These are phyloP conservation scores for Lasius fuliginosus DNA, from an alignment of 2,888 invertebrate species.

Conservation along the genomic window DNA sequence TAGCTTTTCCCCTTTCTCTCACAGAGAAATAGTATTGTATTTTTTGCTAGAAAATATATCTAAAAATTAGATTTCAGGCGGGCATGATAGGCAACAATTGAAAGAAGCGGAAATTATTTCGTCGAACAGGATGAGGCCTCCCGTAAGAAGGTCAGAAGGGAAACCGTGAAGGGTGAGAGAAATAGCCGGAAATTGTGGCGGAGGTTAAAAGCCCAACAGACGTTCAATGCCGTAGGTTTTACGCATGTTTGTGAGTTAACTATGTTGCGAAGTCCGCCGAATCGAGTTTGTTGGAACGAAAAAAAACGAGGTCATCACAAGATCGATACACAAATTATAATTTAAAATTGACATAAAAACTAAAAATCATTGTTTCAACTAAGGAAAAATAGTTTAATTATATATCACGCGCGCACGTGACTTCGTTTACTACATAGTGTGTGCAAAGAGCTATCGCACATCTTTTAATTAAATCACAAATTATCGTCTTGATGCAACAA, in stretches of 20 bases:
- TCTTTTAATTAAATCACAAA: constrained; percentile 21
- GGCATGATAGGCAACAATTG: neutral
- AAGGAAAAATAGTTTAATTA: neutral
- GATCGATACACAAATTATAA: neutral
- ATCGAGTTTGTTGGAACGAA: neutral
- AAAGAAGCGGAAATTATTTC: constrained; percentile 36
- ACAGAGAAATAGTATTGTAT: neutral
- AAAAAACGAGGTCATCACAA: neutral
- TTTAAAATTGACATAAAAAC: neutral
- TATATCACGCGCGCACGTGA: neutral
- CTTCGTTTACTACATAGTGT: neutral
- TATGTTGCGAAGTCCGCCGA: neutral
- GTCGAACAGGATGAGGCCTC: constrained; percentile 20
- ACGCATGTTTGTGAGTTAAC: neutral
- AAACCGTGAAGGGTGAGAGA: constrained; percentile 15
- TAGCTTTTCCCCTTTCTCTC: neutral
- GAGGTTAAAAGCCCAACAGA: constrained; percentile 11
- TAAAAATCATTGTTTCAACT: neutral
- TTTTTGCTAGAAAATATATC: neutral
- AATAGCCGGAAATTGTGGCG: constrained; percentile 38
- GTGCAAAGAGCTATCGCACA: neutral
- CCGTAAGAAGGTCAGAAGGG: constrained; percentile 28
- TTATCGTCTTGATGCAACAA: constrained; percentile 16
- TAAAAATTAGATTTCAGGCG: neutral
- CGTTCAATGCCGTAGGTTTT: neutral